Percentiles rank a stretch among this genome's conserved stretches.
phyloP scores from a whole-genome alignment of 2,113 vertebrate genomes.

The Rhabdornis inornatus region DNA sequence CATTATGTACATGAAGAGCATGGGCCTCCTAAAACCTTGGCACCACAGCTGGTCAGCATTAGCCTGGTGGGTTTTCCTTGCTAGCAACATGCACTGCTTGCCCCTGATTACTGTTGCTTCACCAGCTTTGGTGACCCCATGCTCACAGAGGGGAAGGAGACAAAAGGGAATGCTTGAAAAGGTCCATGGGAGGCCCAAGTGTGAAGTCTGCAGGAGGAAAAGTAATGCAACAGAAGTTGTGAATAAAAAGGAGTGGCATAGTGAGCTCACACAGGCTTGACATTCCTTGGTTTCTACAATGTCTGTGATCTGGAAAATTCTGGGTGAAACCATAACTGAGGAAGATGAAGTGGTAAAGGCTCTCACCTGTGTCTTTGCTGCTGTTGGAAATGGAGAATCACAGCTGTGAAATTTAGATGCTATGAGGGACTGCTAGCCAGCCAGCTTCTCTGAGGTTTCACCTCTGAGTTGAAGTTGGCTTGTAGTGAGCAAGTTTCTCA shows the following conservation, averaged over 20 bases:
- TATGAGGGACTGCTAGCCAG: background rate
- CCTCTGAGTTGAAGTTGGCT: background rate
- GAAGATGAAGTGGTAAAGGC: background rate
- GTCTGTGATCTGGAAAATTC: background rate
- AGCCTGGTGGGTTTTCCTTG: background rate
- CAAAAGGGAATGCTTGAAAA: background rate
- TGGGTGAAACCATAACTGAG: background rate
- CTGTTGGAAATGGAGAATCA: background rate
- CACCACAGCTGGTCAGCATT: fast-evolving
- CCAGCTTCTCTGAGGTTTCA: background rate
- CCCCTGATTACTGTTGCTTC: background rate
- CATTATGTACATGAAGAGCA: fast-evolving
- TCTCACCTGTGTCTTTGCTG: background rate
- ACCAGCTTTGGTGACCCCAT: background rate
- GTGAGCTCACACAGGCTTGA: background rate
- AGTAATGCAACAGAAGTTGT: background rate
- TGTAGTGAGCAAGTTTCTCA: background rate
- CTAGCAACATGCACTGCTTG: background rate
- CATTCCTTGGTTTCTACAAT: background rate
- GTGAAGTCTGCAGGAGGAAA: background rate
- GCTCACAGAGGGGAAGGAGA: background rate
- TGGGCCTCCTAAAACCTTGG: background rate
- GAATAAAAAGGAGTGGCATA: background rate
- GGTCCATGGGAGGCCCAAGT: background rate
- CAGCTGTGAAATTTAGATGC: background rate